These are phyloP conservation scores for Cydia pomonella DNA, from an alignment of 1,140 invertebrate genomes.

Conservation along the genomic window DNA sequence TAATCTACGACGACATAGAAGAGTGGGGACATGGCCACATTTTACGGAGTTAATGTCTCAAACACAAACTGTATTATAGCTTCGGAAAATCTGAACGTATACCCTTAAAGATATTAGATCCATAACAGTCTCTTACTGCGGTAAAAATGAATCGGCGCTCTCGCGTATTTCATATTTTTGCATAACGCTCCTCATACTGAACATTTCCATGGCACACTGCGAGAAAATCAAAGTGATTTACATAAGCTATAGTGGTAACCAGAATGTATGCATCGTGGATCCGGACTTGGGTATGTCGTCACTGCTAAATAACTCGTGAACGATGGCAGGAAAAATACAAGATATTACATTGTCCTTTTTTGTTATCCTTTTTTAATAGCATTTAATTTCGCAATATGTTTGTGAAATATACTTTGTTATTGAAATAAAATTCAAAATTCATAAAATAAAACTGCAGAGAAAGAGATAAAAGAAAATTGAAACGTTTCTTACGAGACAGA, in stretches of 20 bases:
- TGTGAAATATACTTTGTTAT: background rate
- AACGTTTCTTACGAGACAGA: background rate
- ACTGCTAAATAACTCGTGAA: constrained; percentile 65
- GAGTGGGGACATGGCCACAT: constrained; percentile 29
- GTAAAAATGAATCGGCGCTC: constrained; percentile 27
- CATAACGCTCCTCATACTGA: constrained; percentile 29
- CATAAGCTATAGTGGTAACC: constrained; percentile 47
- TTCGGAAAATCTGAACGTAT: constrained; percentile 40
- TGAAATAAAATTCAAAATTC: too few relatives aligned
- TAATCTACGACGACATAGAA: constrained; percentile 37
- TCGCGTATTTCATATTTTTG: constrained; percentile 30
- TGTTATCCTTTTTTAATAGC: background rate
- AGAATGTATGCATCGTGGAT: constrained; percentile 52
- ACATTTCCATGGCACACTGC: constrained; percentile 29
- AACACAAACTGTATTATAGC: constrained; percentile 26
- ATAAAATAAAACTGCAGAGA: background rate
- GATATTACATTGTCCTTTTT: constrained; percentile 44
- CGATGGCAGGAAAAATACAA: constrained; percentile 48
- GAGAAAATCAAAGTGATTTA: constrained; percentile 52
- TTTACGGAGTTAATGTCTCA: constrained; percentile 39
- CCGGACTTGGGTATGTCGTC: constrained; percentile 51
- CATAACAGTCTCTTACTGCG: constrained; percentile 13
- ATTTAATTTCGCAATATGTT: background rate
- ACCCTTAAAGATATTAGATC: constrained; percentile 20
- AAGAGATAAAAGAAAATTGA: background rate